A percentile compares a stretch with the other conserved stretches of the same genome.
Evolutionary conservation across 2,888 invertebrate genomes (phyloP).

Genomic region (Blastobasis adustella): DNA sequence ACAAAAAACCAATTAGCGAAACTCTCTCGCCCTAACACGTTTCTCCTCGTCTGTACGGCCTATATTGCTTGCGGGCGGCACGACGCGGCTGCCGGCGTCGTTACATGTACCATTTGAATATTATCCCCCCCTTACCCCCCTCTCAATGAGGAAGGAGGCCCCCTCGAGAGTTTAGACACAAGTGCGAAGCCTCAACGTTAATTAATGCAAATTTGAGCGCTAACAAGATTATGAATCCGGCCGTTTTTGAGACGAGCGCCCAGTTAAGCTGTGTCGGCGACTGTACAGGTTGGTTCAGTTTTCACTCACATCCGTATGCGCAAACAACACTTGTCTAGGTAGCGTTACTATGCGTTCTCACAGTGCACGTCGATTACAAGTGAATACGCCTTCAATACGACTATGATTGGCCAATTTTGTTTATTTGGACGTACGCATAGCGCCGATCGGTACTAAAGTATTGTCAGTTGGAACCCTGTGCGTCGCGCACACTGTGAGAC

Average conservation of each 20-base stretch:
- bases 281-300: too few relatives aligned
- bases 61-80: conserved; percentile 70
- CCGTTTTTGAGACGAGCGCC: conserved; percentile 50
- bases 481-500: too few relatives aligned
- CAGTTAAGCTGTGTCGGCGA: too few relatives aligned
- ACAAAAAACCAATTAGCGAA: conserved; percentile 4
- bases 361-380: too few relatives aligned
- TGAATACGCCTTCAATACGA: too few relatives aligned
- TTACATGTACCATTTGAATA: conserved; percentile 76
- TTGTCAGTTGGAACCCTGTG: too few relatives aligned
- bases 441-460: too few relatives aligned
- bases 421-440: too few relatives aligned
- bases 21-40: conserved; percentile 19
- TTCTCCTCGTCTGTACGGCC: conserved; percentile 31
- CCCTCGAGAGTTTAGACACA: conserved; percentile 54
- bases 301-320: too few relatives aligned
- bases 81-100: conserved; percentile 54
- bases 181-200: conserved; percentile 63
- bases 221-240: conserved; percentile 73
- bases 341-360: too few relatives aligned
- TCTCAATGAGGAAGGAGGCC: conserved; percentile 2
- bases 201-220: conserved; percentile 75
- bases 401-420: too few relatives aligned
- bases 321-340: too few relatives aligned
- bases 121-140: conserved; percentile 49